Evolutionary conservation across 1,140 invertebrate species (phyloP), one percentile per base, ranked within the genome.

Genomic region (Anastatus disparis): DNA sequence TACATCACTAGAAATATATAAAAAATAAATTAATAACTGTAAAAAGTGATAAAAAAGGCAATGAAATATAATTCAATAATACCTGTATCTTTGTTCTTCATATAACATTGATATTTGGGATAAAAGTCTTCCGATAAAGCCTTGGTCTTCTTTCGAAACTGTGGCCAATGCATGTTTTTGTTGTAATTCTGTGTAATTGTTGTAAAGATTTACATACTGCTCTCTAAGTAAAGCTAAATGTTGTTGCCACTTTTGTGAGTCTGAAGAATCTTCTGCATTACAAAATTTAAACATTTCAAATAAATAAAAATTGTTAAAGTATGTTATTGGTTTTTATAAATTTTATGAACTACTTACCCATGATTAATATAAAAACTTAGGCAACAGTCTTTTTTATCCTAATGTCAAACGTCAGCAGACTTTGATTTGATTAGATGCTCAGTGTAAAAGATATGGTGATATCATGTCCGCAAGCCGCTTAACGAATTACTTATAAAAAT

Each of bases 181-280:
- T 81, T 97, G 93, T 7, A 97, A 80, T 75, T 96, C 94, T 4
- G 89, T 89, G 79, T 94, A 92, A 70, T 91, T 89, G n/a, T 89
- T 89, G 79, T 97, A 94, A 15, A 98, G 87, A 84, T 96, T 96
- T 1, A 94, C 91, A 85, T 97, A 97, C 81, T 98, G 95, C 76
- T 97, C 93, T 79, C 95, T 91, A 44, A 98, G 85, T 56, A 98
- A 86, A 44, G 90, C 84, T 73, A 98, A 86, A 81, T 97, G 95
- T 77, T 94, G 93, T 81, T 96, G 93, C 76, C 96, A 89, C 82
- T 97, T 95, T 65, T 84, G 82, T 13, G 81, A 81, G 55, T 85
- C 79, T 7, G 74, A 73, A 31, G 79, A 74, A 58, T 85, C 83
- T 55, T 72, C 70, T 62, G 56, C 0, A 58, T 48, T 15, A 46